A percentile compares a stretch with the other conserved stretches of the same genome.
These are phyloP conservation scores for Emydura subglobosa DNA, from an alignment of 2,113 vertebrate genomes.

Conservation along the genomic window DNA sequence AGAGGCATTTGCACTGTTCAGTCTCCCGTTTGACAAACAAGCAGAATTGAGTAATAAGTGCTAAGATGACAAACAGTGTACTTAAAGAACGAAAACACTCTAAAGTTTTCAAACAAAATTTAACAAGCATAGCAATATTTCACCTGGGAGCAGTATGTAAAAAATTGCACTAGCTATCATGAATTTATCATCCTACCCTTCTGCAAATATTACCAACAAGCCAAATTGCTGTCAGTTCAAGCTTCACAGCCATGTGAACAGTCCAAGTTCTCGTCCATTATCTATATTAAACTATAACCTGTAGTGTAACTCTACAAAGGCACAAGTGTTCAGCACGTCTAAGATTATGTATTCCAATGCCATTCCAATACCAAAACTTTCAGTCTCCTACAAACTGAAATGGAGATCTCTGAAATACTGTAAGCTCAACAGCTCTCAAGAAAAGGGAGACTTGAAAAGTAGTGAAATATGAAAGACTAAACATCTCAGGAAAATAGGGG, in stretches of 20 bases:
- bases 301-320: neutral
- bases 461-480: neutral
- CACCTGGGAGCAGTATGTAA: conserved; percentile 5
- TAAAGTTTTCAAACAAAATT: conserved; percentile 26
- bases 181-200: conserved; percentile 52
- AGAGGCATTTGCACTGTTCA: neutral
- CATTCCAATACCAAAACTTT: neutral
- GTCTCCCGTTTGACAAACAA: conserved; percentile 23
- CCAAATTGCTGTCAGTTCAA: neutral
- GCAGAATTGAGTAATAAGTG: conserved; percentile 8
- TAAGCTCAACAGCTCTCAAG: neutral
- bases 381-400: neutral
- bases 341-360: neutral
- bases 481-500: neutral
- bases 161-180: conserved; percentile 46
- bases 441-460: conserved; percentile 21
- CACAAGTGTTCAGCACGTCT: neutral
- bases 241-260: neutral
- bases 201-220: conserved; percentile 19
- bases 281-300: neutral
- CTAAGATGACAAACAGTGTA: conserved; percentile 19
- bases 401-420: neutral
- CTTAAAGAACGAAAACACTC: conserved; percentile 9
- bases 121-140: conserved; percentile 4
- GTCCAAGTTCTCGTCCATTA: neutral